Conservation (phyloP, 2,797 vertebrate genomes). For the Anas flavirostris region DNA sequence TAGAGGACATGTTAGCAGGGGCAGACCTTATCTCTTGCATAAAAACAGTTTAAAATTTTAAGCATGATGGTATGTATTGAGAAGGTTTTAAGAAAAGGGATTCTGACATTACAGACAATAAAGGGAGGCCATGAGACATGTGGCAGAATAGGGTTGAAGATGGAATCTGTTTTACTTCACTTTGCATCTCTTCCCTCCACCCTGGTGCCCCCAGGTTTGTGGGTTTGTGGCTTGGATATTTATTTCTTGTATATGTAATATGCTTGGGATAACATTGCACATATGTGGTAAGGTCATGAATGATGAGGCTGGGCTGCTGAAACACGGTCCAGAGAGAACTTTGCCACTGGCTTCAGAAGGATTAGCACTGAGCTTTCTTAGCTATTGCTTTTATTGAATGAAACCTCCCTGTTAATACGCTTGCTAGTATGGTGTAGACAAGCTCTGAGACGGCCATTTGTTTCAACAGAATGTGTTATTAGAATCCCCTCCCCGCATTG, state of each 20-base stretch:
- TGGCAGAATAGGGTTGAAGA: not conserved
- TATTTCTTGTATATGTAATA: not conserved
- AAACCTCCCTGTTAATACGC: not conserved
- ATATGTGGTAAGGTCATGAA: not conserved
- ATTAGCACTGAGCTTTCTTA: conserved; percentile 21
- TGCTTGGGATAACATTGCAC: not conserved
- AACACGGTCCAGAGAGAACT: not conserved
- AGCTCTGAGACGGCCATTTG: conserved; percentile 14
- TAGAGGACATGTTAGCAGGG: not conserved
- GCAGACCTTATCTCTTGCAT: not conserved
- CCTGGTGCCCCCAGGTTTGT: not conserved
- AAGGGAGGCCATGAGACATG: not conserved
- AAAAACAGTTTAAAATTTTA: not conserved
- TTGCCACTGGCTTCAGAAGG: not conserved
- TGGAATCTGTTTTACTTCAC: not conserved
- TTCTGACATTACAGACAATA: not conserved
- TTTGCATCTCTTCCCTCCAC: not conserved
- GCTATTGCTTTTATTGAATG: not conserved
- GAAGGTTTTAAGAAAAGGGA: not conserved
- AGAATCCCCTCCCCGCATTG: conserved; percentile 36
- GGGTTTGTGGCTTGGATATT: conserved; percentile 12
- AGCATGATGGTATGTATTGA: not conserved
- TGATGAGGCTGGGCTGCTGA: not conserved
- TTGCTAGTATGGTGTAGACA: conserved; percentile 27
- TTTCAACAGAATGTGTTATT: conserved; percentile 25